phyloP scores from a whole-genome alignment of 2,888 invertebrate genomes.

The Clunio marinus region DNA sequence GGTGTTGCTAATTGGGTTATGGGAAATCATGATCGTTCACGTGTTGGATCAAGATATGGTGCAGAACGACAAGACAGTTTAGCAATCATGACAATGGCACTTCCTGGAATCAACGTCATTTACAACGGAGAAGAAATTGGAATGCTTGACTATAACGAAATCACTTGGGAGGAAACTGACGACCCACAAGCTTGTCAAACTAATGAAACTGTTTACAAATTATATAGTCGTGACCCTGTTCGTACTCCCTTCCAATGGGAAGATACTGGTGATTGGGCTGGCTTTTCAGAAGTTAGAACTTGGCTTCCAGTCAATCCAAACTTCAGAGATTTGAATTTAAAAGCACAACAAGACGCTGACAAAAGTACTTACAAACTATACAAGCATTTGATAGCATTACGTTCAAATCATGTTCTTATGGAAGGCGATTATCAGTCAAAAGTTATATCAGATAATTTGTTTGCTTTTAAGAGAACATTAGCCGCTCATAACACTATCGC shows the following conservation, averaged over 20 bases:
- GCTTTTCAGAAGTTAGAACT: constrained; percentile 48
- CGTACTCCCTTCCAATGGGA: constrained; percentile 63
- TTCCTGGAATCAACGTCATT: constrained; percentile 74
- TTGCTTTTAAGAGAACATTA: constrained; percentile 42
- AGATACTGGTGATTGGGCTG: constrained; percentile 46
- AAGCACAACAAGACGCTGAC: constrained; percentile 52
- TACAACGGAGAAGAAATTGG: constrained; percentile 65
- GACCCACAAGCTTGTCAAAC: constrained; percentile 47
- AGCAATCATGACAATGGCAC: constrained; percentile 73
- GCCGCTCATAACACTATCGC: constrained; percentile 42
- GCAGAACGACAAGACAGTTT: constrained; percentile 67
- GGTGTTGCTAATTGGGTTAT: constrained; percentile 84
- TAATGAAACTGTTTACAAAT: constrained; percentile 49
- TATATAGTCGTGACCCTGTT: constrained; percentile 55
- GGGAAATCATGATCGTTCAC: constrained; percentile 72
- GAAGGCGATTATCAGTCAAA: constrained; percentile 50
- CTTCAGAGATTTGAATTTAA: constrained; percentile 58
- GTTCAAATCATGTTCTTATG: constrained; percentile 50
- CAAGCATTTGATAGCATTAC: constrained; percentile 54
- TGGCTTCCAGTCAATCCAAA: constrained; percentile 67
- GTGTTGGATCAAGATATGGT: constrained; percentile 68
- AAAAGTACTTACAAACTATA: constrained; percentile 59
- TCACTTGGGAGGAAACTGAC: constrained; percentile 22
- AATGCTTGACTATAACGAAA: constrained; percentile 54
- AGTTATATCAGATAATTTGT: constrained; percentile 42